Evolutionary conservation across 2,113 vertebrate genomes (phyloP).

Genomic region (Crypturellus undulatus): DNA sequence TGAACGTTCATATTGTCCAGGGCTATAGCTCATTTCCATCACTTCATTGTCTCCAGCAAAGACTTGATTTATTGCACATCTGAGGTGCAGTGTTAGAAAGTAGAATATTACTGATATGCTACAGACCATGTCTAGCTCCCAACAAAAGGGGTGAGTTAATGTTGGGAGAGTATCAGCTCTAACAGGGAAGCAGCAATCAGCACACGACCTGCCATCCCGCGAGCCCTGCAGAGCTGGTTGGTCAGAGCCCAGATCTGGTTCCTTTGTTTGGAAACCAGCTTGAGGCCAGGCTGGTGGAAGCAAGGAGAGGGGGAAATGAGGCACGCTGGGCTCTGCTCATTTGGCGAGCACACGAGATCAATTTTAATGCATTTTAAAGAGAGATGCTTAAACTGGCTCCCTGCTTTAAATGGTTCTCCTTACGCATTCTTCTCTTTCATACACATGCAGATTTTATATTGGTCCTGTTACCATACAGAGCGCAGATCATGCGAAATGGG

Average conservation of each 20-base stretch:
- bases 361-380: constrained; percentile 64
- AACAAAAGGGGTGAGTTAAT: neutral
- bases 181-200: constrained; percentile 1
- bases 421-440: constrained; percentile 49
- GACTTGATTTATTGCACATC: neutral
- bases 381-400: constrained; percentile 54
- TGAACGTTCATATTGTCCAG: neutral
- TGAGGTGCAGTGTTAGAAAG: neutral
- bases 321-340: constrained; percentile 4
- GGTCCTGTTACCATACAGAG: constrained; percentile 5
- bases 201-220: neutral
- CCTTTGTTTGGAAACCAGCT: constrained; percentile 21
- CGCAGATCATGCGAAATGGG: constrained; percentile 48
- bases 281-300: constrained; percentile 6
- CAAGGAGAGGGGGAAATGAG: constrained; percentile 19
- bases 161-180: neutral
- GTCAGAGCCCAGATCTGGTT: neutral
- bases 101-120: neutral
- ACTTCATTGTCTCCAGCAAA: accelerated
- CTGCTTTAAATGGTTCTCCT: constrained; percentile 35
- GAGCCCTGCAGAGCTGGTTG: neutral
- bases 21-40: neutral
- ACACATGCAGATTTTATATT: constrained; percentile 50
- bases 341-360: constrained; percentile 30
- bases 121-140: neutral